Conservation (phyloP, 1,140 invertebrate species). For the Asobara japonica region DNA sequence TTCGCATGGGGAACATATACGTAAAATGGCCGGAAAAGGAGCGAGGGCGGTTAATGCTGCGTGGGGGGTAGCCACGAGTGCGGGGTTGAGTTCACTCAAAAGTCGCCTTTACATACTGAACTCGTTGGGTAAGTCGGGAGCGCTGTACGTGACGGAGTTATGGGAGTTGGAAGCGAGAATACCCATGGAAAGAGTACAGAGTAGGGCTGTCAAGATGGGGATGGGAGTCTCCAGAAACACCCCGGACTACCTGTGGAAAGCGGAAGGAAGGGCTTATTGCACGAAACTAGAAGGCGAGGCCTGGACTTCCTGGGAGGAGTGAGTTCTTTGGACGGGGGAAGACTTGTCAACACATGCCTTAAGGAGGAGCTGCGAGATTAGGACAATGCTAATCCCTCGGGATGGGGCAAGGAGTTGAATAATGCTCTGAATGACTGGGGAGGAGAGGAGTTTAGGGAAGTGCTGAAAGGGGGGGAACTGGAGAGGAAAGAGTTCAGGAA, state of each 20-base stretch:
- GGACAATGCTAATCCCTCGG: conserved; percentile 10
- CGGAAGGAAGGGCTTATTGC: not conserved
- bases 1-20: not conserved
- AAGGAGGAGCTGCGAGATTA: conserved; percentile 8
- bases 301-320: not conserved
- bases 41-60: conserved; percentile 23
- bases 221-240: not conserved
- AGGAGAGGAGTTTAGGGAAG: not conserved
- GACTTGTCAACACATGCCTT: conserved; percentile 1
- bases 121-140: conserved; percentile 3
- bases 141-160: conserved; percentile 18
- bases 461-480: not conserved
- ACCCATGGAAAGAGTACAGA: not conserved
- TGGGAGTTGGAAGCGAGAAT: conserved; percentile 22
- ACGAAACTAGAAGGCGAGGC: not conserved
- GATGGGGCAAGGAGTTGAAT: not conserved
- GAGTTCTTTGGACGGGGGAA: conserved; percentile 1
- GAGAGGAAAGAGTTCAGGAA: not conserved
- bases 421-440: not conserved
- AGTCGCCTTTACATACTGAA: conserved; percentile 19
- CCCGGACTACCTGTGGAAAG: not conserved
- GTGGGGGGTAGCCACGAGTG: conserved; percentile 1
- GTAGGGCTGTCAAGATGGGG: not conserved
- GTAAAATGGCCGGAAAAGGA: conserved; percentile 10
- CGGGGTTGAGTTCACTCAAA: not conserved